Evolutionary conservation across 2,113 vertebrate genomes (phyloP), one percentile per base, ranked within the genome.

Genomic region (Steatornis caripensis): DNA sequence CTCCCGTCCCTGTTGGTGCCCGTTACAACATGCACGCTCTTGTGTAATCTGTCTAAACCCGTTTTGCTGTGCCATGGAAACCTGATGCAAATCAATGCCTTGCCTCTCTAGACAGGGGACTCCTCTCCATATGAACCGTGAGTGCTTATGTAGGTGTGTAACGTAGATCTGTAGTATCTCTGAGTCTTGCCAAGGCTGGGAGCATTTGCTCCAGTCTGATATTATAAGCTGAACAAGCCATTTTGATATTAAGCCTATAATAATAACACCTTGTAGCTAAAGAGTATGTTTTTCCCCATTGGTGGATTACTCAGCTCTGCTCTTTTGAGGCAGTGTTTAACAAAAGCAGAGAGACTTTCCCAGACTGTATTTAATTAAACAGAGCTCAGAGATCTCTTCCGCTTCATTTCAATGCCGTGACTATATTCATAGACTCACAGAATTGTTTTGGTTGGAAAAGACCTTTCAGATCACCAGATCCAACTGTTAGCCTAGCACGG

Each of bases 191-290:
- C 53, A 53, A 48, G 69, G 51, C 72, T 75, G 65, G 36, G 51
- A 90, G 55, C 64, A 10, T 89, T 92, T 84, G 41, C 64, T 94
- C 68, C 53, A 71, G 37, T 39, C 75, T 91, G 36, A 46, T 61
- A 12, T 46, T 76, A 34, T 72, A 78, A 77, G 24, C 54, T 60
- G 83, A 81, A 91, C 78, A 62, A 94, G 64, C 62, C 68, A 37
- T 92, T 96, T 89, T 92, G 95, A 90, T 92, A 92, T 89, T 84
- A 95, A 97, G 72, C 83, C 88, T 94, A 15, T 96, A 93, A 96
- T 95, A 94, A 92, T 96, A 96, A 71, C 80, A 89, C 85, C 78
- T 92, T 90, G 93, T 92, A 93, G 85, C 88, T 93, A 7, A 76
- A 93, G 93, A 81, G 51, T 58, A 12, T 94, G 39, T 43, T 93